Evolutionary conservation across 2,113 vertebrate species (phyloP).

Genomic region (Tetraodon nigroviridis): DNA sequence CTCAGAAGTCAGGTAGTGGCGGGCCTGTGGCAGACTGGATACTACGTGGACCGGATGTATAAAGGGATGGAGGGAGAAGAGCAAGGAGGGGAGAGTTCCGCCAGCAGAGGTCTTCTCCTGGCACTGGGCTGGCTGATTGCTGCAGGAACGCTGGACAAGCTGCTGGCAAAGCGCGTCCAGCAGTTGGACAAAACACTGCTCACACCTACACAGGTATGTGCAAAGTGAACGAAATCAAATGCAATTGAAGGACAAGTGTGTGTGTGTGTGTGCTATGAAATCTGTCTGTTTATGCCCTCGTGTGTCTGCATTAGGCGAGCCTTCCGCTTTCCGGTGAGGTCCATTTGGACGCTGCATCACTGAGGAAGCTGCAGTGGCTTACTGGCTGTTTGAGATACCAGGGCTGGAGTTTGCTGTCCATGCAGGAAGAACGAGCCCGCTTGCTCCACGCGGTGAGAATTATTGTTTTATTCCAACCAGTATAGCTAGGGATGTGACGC

Average conservation of each 20-base stretch:
- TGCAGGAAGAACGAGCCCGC: conserved; percentile 58
- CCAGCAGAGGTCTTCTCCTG: conserved; percentile 69
- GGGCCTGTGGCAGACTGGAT: conserved; percentile 73
- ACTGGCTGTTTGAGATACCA: conserved; percentile 61
- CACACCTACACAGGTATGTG: conserved; percentile 27
- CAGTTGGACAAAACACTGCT: conserved; percentile 55
- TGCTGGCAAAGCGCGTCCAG: conserved; percentile 50
- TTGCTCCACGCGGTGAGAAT: conserved; percentile 63
- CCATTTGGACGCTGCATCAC: conserved; percentile 15
- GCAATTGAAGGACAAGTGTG: too few species aligned
- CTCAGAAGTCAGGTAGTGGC: conserved; percentile 53
- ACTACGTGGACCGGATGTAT: conserved; percentile 62
- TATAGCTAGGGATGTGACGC: not conserved
- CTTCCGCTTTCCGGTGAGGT: not conserved
- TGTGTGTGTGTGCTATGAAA: not conserved
- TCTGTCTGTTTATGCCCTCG: not conserved
- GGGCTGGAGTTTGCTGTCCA: conserved; percentile 59
- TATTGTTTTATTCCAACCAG: not conserved
- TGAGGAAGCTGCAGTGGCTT: conserved; percentile 71
- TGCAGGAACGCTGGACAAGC: conserved; percentile 52
- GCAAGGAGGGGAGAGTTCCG: not conserved
- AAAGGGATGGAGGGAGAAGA: conserved; percentile 1
- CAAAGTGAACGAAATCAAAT: too few species aligned
- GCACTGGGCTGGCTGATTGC: conserved; percentile 70
- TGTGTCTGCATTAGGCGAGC: conserved; percentile 13